Percentiles rank a stretch among this genome's conserved stretches.
Conservation (phyloP, 2,113 vertebrate genomes). For the Lepisosteus osseus region DNA sequence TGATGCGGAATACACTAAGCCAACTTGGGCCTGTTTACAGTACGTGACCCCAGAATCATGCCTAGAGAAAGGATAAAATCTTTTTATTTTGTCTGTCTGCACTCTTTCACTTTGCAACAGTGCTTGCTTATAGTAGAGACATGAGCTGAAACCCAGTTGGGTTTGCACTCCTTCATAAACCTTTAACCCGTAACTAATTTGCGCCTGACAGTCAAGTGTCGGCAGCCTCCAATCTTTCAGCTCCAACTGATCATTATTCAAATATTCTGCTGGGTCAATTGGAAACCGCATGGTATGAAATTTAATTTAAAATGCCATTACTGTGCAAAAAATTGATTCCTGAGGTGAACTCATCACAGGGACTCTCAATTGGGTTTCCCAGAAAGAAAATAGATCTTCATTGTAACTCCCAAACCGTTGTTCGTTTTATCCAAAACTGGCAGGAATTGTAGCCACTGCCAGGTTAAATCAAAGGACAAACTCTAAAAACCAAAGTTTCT, state of each 20-base stretch:
- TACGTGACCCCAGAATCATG: no score
- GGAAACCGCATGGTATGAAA: neutral
- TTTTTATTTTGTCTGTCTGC: neutral
- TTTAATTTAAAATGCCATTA: constrained; percentile 3
- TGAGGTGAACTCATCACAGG: neutral
- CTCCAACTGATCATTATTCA: constrained; percentile 18
- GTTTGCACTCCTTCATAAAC: neutral
- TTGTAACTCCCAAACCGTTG: constrained; percentile 1
- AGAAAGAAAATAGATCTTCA: constrained; percentile 11
- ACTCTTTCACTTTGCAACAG: neutral
- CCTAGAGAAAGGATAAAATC: neutral
- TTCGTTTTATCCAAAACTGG: constrained; percentile 7
- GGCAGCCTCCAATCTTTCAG: neutral
- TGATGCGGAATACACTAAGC: no score
- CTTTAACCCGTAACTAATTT: constrained; percentile 2
- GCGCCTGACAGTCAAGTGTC: neutral
- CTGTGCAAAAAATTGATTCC: constrained; percentile 4
- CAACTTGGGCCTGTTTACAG: no score
- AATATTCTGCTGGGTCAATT: neutral
- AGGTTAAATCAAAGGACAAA: no score
- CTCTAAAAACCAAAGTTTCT: no score
- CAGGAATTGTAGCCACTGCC: neutral
- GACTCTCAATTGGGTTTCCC: constrained; percentile 10
- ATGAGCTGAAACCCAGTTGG: no score
- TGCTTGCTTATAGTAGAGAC: neutral